A percentile compares a stretch with the other conserved stretches of the same genome.
These are phyloP conservation scores for Mya arenaria DNA, from an alignment of 1,140 invertebrate genomes.

Conservation along the genomic window DNA sequence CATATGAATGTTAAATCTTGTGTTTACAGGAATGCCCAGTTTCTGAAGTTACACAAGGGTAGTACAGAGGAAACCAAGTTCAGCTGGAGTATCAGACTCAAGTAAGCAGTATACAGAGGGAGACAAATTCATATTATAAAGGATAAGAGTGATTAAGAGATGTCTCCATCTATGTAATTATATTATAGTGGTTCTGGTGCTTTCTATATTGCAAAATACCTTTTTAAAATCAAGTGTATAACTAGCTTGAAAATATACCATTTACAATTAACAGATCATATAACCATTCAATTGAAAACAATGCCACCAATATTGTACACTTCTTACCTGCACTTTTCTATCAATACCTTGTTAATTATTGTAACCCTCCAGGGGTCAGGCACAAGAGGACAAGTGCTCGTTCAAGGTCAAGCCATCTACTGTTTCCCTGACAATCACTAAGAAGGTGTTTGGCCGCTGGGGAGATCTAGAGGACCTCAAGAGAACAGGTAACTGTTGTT, in stretches of 20 bases:
- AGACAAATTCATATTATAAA: too few relatives aligned
- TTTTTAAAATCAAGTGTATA: too few relatives aligned
- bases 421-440: slow-evolving; percentile 73
- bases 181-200: too few relatives aligned
- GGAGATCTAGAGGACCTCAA: slow-evolving; percentile 71
- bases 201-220: too few relatives aligned
- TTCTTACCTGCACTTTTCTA: too few relatives aligned
- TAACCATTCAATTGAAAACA: too few relatives aligned
- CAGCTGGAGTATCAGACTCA: slow-evolving; percentile 73
- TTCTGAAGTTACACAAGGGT: slow-evolving; percentile 70
- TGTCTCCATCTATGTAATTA: too few relatives aligned
- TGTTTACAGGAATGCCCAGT: slow-evolving; percentile 71
- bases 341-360: too few relatives aligned
- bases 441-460: slow-evolving; percentile 70
- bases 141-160: too few relatives aligned
- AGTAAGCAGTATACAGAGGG: slow-evolving; percentile 69
- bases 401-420: slow-evolving; percentile 62
- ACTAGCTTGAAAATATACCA: too few relatives aligned
- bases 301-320: too few relatives aligned
- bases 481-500: slow-evolving; percentile 67
- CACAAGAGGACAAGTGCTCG: slow-evolving; percentile 69
- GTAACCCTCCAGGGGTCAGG: slow-evolving; percentile 72
- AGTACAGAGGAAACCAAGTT: slow-evolving; percentile 73
- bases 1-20: slow-evolving; percentile 33
- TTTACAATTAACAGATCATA: too few relatives aligned